Conservation (phyloP, 1,140 invertebrate species). For the Lithobius niger region DNA sequence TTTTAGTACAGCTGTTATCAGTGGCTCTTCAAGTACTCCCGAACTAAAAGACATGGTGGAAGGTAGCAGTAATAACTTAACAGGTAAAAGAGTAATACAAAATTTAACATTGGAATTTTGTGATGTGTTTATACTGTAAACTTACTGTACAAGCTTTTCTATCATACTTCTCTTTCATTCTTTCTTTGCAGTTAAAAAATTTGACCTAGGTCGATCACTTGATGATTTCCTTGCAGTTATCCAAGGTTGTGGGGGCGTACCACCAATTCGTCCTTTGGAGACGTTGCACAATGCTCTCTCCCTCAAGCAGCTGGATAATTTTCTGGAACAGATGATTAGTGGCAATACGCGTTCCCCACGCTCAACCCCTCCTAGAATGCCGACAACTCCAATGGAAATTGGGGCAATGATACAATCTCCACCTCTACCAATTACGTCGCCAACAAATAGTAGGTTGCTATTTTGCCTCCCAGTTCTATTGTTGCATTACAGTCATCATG, state of each 20-base stretch:
- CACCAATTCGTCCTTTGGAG: slow-evolving; percentile 82
- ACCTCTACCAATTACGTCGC: slow-evolving; percentile 15
- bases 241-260: slow-evolving; percentile 76
- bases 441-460: slow-evolving; percentile 20
- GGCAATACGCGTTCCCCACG: slow-evolving; percentile 21
- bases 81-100: no score
- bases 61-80: no score
- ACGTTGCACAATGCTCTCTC: slow-evolving; percentile 92
- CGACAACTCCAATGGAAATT: slow-evolving; percentile 5
- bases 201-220: not conserved
- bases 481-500: no score
- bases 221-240: slow-evolving; percentile 48
- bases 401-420: slow-evolving; percentile 3
- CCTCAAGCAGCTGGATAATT: slow-evolving; percentile 71
- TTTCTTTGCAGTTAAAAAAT: not conserved
- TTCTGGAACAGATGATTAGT: slow-evolving; percentile 67
- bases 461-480: no score
- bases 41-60: slow-evolving; percentile 70
- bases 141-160: no score
- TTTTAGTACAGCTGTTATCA: slow-evolving; percentile 87
- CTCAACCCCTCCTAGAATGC: slow-evolving; percentile 20
- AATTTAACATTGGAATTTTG: no score
- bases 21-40: slow-evolving; percentile 76
- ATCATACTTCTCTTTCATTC: not conserved
- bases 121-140: no score